Conservation (phyloP, 2,797 vertebrate species). For the Galaxias olidus region DNA sequence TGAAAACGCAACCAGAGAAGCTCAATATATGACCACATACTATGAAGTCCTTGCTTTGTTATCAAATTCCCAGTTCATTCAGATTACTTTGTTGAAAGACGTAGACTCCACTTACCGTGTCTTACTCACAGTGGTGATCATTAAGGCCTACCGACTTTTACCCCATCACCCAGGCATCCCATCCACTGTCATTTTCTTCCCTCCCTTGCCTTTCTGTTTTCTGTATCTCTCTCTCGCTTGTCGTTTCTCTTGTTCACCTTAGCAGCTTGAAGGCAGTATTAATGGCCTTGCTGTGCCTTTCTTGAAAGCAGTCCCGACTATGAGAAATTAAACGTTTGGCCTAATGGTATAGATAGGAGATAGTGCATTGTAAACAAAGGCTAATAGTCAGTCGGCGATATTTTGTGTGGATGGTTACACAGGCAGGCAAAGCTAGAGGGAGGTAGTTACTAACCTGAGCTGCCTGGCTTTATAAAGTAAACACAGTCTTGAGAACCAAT, state of each 20-base stretch:
- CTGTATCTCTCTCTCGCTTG: background rate
- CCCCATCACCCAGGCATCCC: no score
- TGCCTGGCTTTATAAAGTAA: conserved; percentile 25
- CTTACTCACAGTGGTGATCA: no score
- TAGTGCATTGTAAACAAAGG: background rate
- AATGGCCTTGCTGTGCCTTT: background rate
- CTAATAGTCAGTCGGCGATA: background rate
- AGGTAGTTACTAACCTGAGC: conserved; percentile 21
- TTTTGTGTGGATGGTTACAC: background rate
- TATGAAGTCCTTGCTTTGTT: background rate
- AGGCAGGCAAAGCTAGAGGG: conserved; percentile 13
- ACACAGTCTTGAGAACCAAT: conserved; percentile 40
- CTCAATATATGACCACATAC: conserved; percentile 11
- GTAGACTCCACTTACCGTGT: no score
- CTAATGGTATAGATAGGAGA: conserved; percentile 32
- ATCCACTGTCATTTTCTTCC: no score
- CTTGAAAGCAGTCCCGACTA: background rate
- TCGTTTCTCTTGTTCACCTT: no score
- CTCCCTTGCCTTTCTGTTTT: background rate
- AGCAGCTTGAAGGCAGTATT: background rate
- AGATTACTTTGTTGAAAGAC: no score
- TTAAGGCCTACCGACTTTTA: no score
- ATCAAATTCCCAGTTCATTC: no score
- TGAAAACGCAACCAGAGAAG: conserved; percentile 28
- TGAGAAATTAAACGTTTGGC: conserved; percentile 15